Percentiles rank a stretch among this genome's conserved stretches.
phyloP scores from a whole-genome alignment of 2,888 invertebrate genomes.

The Caenorhabditis parvicauda region DNA sequence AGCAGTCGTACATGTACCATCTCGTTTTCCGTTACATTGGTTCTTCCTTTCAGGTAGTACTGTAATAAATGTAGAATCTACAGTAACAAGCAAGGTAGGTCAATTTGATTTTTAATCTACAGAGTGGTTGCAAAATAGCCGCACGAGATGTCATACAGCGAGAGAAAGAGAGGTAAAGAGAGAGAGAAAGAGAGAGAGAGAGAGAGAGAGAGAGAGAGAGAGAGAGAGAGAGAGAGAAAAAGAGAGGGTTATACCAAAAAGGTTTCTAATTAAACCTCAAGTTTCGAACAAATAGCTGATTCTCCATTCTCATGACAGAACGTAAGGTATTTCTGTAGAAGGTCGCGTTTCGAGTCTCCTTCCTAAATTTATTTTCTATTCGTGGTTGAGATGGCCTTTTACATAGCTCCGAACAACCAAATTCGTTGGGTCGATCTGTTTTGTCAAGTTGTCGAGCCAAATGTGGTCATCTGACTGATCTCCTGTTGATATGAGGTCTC shows the following conservation, averaged over 20 bases:
- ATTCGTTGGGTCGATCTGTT: conserved; percentile 19
- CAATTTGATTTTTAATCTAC: too few species aligned
- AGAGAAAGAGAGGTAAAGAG: too few species aligned
- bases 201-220: too few species aligned
- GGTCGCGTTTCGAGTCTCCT: conserved; percentile 16
- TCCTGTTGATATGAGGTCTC: conserved; percentile 12
- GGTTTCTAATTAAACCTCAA: too few species aligned
- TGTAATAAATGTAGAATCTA: background rate
- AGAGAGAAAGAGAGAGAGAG: too few species aligned
- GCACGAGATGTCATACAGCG: too few species aligned
- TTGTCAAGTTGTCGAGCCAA: conserved; percentile 21
- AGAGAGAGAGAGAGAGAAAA: too few species aligned
- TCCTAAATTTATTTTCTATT: conserved; percentile 3
- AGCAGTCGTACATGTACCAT: conserved; percentile 34
- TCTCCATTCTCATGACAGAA: conserved; percentile 20
- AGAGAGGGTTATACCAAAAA: too few species aligned
- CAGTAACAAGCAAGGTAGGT: background rate
- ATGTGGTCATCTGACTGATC: conserved; percentile 8
- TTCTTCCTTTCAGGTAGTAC: background rate
- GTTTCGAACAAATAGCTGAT: conserved; percentile 12
- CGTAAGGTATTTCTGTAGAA: conserved; percentile 20
- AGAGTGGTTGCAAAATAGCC: too few species aligned
- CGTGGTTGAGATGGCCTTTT: background rate
- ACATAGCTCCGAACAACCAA: conserved; percentile 19
- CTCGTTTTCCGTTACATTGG: conserved; percentile 14